Percentiles rank a stretch among this genome's conserved stretches.
These are phyloP conservation scores for Pelusios castaneus DNA, from an alignment of 2,113 vertebrate genomes.

Conservation along the genomic window DNA sequence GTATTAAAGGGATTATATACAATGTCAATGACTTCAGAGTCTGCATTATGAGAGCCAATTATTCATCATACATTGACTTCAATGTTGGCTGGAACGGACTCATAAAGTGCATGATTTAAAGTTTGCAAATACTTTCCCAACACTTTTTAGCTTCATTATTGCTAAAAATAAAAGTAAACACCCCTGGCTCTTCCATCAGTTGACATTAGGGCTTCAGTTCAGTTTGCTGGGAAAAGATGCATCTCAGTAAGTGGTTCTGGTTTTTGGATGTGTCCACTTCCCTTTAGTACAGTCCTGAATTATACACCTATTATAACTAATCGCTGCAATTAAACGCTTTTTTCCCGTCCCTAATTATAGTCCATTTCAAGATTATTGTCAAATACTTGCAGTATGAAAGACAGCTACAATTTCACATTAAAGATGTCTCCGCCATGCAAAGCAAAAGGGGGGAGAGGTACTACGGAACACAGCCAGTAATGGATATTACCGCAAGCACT, in stretches of 20 bases:
- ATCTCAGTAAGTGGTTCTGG: neutral
- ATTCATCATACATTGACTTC: neutral
- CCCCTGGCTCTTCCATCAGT: neutral
- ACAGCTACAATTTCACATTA: neutral
- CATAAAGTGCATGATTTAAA: neutral
- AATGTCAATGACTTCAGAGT: neutral
- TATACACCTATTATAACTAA: neutral
- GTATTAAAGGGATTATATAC: fast-evolving
- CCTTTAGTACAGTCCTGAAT: neutral
- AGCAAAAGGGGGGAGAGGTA: fast-evolving
- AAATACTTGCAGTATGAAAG: neutral
- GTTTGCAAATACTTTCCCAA: neutral
- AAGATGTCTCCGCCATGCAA: neutral
- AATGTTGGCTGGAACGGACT: neutral
- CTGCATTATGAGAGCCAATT: neutral
- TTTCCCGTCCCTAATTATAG: conserved; percentile 7
- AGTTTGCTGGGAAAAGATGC: neutral
- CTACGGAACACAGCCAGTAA: neutral
- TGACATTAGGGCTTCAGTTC: neutral
- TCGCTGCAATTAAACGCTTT: neutral
- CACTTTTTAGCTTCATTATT: neutral
- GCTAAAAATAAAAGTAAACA: neutral
- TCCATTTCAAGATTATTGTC: conserved; percentile 23
- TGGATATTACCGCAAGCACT: conserved; percentile 50
- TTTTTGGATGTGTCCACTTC: neutral